Base-by-base conservation (phyloP, 2,888 invertebrate species). In the Baronia brevicornis region DNA sequence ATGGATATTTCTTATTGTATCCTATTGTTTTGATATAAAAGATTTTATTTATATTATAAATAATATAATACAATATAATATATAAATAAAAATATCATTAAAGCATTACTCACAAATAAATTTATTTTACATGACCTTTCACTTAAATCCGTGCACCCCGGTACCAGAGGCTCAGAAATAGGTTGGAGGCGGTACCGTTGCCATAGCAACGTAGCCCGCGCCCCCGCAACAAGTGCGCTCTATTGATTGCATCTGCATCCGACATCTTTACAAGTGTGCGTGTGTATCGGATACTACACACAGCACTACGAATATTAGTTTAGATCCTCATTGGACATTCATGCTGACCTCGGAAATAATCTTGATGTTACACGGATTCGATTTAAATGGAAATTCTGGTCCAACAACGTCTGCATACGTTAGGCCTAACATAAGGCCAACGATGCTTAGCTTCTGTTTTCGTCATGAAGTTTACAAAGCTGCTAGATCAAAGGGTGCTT, bases 211-310 rank as follows among this genome's bases (percentile, higher is more conserved):
- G 40, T 41, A 60, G 60, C 51, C 51, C 41, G 24, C 35, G 41
- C 38, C 49, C 31, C 38, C 36, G 52, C 63, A 61, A 61, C 63
- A 63, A 59, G 62, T 63, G 39, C 37, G 43, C 46, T 46, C 31
- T 58, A 58, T 62, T 48, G 61, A 60, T 62, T 49, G 45, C 41
- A 54, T 48, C 52, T 57, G 60, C 50, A 57, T 47, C 34, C 38
- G 22, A 28, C 33, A 33, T 19, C 33, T n/a, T n/a, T 34, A 6
- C 18, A 21, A 11, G 28, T 39, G 24, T 14, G 28, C n/a, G 8
- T 18, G 8, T 8, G 26, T 24, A 28, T 30, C 20, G 22, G 17
- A 26, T 29, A 19, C 21, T 28, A 26, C 32, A 31, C 26, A 12
- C 13, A 33, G n/a, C 18, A 27, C 27, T 27, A 28, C 31, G 29